Percentiles rank a stretch among this genome's conserved stretches.
Evolutionary conservation across 2,797 vertebrate species (phyloP).

Genomic region (Enteromius trimaculatus): DNA sequence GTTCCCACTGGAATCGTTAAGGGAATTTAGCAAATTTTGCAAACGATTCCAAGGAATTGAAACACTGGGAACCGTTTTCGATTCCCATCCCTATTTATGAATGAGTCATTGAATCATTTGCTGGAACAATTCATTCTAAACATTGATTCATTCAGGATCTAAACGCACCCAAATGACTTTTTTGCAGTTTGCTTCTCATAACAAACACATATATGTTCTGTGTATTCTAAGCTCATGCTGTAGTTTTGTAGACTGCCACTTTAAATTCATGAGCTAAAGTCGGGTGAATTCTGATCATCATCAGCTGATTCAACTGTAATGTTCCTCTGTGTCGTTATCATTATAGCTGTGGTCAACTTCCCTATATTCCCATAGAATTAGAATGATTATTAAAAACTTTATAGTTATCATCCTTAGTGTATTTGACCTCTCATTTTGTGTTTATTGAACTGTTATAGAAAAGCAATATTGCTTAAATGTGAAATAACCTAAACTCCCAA

Average conservation of each 20-base stretch:
- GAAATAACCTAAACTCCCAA: not conserved
- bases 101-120: not conserved
- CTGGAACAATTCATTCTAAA: not conserved
- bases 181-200: not conserved
- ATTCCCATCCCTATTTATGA: too few relatives aligned
- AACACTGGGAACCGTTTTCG: too few relatives aligned
- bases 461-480: constrained; percentile 4
- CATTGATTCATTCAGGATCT: not conserved
- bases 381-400: not conserved
- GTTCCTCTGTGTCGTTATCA: not conserved
- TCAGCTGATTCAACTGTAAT: not conserved
- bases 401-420: not conserved
- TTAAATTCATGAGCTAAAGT: not conserved
- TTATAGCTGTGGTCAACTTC: not conserved
- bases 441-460: constrained; percentile 1
- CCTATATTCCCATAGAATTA: too few relatives aligned
- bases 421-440: not conserved
- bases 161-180: not conserved
- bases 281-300: not conserved
- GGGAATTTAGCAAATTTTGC: too few relatives aligned
- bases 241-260: not conserved
- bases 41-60: too few relatives aligned
- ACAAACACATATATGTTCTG: not conserved
- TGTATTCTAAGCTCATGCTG: not conserved
- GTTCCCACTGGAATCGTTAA: too few relatives aligned